Evolutionary conservation across 2,113 vertebrate genomes (phyloP), one percentile per base, ranked within the genome.

Genomic region (Glaucidium brasilianum): DNA sequence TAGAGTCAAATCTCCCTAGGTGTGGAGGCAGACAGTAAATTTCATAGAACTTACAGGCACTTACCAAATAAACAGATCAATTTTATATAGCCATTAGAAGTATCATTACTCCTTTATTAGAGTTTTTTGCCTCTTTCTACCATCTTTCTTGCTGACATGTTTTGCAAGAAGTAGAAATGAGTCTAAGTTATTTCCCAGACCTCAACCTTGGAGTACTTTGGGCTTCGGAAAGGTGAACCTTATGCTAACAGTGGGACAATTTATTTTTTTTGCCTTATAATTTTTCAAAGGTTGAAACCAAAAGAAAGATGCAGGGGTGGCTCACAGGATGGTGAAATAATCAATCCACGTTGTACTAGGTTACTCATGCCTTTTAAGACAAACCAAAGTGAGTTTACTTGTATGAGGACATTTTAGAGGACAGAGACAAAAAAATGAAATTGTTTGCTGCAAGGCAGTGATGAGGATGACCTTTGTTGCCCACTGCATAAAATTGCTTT

Each of bases 231-330:
- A 32, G 26, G 13, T n/a, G 14, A 92, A 43, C 10, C 10, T 63
- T 47, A 30, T 9, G 17, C 15, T 67, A 66, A 49, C 5, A 35
- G 6, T 6, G 12, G 1, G 3, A 41, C 19, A 63, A 10, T 45
- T 45, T 45, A 45, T 17, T 18, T 2, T 18, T 2, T 73, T 80
- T 78, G 20, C 2, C 55, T 52, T 82, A n/a, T 12, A 43, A 9
- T n/a, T 84, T 52, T 55, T 77, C 41, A 74, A 80, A 71, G 34
- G 26, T 5, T 35, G 47, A 52, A 92, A 30, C 8, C 9, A 41
- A 19, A 35, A 34, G 59, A 23, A 35, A 6, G 5, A 10, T 0
- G 2, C 5, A 4, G 0, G 0, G 2, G 10, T n/a, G 6, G 22
- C 27, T 72, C 20, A n/a, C 12, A 90, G n/a, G 19, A 30, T 43